These are phyloP conservation scores for Coelogynopora nodosa DNA, from an alignment of 2,888 invertebrate genomes.

Conservation along the genomic window DNA sequence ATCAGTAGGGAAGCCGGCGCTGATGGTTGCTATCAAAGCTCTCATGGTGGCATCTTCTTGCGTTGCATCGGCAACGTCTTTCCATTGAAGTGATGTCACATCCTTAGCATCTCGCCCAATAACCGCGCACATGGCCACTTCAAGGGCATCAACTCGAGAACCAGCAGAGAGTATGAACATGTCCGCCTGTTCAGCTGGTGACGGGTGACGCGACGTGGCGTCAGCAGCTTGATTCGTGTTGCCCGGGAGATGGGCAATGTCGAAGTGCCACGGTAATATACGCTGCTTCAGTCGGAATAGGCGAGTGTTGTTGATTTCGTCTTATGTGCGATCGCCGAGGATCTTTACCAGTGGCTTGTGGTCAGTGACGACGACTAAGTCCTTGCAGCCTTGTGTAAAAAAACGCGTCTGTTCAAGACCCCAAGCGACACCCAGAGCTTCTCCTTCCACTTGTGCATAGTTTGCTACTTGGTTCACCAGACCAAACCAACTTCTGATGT, in stretches of 20 bases:
- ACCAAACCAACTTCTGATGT: not conserved
- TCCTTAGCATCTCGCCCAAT: not conserved
- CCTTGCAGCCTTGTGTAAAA: not conserved
- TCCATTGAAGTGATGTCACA: not conserved
- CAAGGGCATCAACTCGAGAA: too few relatives aligned
- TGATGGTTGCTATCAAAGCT: not conserved
- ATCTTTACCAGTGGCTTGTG: slow-evolving; percentile 4
- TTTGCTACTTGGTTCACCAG: not conserved
- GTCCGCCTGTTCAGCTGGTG: not conserved
- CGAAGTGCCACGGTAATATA: slow-evolving; percentile 15
- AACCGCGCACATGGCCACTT: not conserved
- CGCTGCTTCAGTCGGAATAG: slow-evolving; percentile 35
- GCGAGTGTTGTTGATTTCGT: slow-evolving; percentile 36
- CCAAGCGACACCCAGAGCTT: slow-evolving; percentile 33
- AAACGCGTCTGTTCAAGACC: slow-evolving; percentile 24
- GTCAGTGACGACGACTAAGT: slow-evolving; percentile 6
- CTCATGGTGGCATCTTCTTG: not conserved
- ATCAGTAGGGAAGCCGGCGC: not conserved
- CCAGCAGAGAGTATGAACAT: too few relatives aligned
- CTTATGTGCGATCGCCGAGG: not conserved
- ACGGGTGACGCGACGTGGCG: not conserved
- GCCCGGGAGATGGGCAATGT: slow-evolving; percentile 12
- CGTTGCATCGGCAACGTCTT: not conserved
- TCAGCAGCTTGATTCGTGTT: not conserved
- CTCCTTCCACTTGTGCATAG: slow-evolving; percentile 21